Evolutionary conservation across 2,888 invertebrate genomes (phyloP), one percentile per base, ranked within the genome.

Genomic region (Psylliodes chrysocephalus): DNA sequence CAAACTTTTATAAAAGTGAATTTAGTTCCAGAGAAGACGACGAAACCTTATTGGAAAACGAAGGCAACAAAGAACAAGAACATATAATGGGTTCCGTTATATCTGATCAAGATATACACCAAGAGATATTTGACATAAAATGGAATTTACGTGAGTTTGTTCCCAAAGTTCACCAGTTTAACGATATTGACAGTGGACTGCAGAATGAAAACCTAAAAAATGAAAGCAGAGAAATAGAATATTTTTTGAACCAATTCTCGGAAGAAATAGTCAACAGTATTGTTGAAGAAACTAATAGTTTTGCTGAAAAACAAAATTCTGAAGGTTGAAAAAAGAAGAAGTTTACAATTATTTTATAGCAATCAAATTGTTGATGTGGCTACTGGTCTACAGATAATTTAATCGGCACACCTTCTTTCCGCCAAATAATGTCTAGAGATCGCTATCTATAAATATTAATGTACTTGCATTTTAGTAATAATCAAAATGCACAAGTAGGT

Each of bases 401-500:
- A 12, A 46, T 35, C 38, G 35, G 19, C 18, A 35, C 53, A 8
- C 35, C 15, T 38, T 38, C 19, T 53, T 56, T 46, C 14, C 33
- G 28, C 5, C 15, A 18, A 54, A 42, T 8, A 40, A 59, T 59
- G 38, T 28, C 40, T 6, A 25, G 42, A 46, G 56, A 49, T 35
- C 35, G 57, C 22, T 47, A 59, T 59, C 49, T 59, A 35, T 12
- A 40, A 59, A 59, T 59, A 33, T 33, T 12, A 28, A 22, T 25
- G 12, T 30, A 55, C 46, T 46, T 56, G 44, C 56, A 56, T 44
- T 56, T 56, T 56, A 18, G 17, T 30, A 46, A 46, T 57, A 57
- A 57, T 38, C 33, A 47, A 47, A 15, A 46, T 19, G 46, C 6
- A 18, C 19, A 47, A 30, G 47, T 8, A 33, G 35, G 47, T 35